phyloP scores from a whole-genome alignment of 2,113 vertebrate species.

The Pteronura brasiliensis region DNA sequence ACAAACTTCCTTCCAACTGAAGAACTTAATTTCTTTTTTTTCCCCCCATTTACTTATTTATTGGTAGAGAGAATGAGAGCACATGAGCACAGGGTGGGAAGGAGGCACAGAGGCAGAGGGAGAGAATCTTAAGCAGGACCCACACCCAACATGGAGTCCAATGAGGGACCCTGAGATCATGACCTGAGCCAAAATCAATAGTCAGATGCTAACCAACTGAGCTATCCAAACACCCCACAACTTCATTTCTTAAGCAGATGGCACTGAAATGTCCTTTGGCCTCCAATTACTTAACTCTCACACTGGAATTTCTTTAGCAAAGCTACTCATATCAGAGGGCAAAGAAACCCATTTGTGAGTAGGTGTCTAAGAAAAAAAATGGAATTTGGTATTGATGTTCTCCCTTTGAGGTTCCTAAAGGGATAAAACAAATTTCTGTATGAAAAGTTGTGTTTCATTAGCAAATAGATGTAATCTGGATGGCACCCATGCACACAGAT shows the following conservation, averaged over 20 bases:
- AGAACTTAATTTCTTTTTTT: fast-evolving
- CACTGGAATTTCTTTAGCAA: constrained; percentile 69
- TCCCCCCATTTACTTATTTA: neutral
- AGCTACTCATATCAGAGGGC: constrained; percentile 44
- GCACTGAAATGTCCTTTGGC: neutral
- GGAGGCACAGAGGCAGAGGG: neutral
- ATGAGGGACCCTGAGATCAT: neutral
- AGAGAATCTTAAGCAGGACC: neutral
- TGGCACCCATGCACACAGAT: neutral
- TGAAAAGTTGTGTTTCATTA: neutral
- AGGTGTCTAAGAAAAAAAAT: constrained; percentile 23
- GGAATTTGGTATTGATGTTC: constrained; percentile 38
- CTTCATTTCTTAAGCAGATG: neutral
- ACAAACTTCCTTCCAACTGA: neutral
- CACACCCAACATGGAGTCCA: neutral
- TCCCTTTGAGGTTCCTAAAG: neutral
- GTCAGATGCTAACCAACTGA: neutral
- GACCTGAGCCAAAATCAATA: neutral
- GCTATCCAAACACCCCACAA: neutral
- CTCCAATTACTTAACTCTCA: constrained; percentile 40
- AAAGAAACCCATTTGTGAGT: constrained; percentile 47
- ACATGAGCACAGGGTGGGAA: neutral
- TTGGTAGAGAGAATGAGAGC: neutral
- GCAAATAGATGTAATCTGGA: neutral
- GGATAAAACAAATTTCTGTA: neutral